Percentiles rank a stretch among this genome's conserved stretches.
Conservation (phyloP, 2,797 vertebrate species). For the Mastacembelus armatus region DNA sequence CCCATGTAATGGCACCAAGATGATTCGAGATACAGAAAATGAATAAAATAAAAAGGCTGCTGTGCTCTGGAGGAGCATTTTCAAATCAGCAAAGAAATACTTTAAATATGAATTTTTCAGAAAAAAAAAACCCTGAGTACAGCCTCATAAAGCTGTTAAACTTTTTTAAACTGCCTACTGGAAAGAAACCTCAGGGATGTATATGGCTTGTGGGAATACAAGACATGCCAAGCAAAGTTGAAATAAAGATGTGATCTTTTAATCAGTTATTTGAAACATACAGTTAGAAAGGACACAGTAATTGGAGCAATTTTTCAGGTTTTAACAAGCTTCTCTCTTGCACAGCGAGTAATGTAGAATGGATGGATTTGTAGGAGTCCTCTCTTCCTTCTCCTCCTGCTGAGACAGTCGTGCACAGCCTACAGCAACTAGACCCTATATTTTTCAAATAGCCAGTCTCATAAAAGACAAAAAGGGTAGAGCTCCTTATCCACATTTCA, state of each 20-base stretch:
- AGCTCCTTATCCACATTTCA: constrained; percentile 62
- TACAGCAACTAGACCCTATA: constrained; percentile 41
- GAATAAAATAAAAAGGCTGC: constrained; percentile 51
- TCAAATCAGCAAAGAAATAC: constrained; percentile 16
- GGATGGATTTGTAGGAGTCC: constrained; percentile 45
- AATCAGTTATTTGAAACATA: constrained; percentile 44
- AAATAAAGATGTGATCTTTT: constrained; percentile 51
- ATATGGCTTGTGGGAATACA: constrained; percentile 37
- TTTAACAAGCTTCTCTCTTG: constrained; percentile 70
- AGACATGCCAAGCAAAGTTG: constrained; percentile 9
- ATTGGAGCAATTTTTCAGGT: constrained; percentile 54
- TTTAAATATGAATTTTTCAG: constrained; percentile 37
- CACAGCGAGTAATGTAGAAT: constrained; percentile 56
- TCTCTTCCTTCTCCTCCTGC: constrained; percentile 53
- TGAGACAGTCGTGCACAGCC: constrained; percentile 41
- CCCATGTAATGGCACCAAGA: constrained; percentile 78
- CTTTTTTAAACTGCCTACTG: constrained; percentile 42
- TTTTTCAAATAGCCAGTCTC: constrained; percentile 54
- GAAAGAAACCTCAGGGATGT: constrained; percentile 47
- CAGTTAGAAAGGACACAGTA: constrained; percentile 37
- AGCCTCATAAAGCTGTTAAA: constrained; percentile 39
- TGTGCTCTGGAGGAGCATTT: constrained; percentile 45
- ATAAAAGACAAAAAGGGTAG: constrained; percentile 47
- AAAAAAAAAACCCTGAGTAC: constrained; percentile 47
- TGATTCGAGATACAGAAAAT: constrained; percentile 72